Evolutionary conservation across 2,888 invertebrate genomes (phyloP).

Genomic region (Pogonocherus hispidulus): DNA sequence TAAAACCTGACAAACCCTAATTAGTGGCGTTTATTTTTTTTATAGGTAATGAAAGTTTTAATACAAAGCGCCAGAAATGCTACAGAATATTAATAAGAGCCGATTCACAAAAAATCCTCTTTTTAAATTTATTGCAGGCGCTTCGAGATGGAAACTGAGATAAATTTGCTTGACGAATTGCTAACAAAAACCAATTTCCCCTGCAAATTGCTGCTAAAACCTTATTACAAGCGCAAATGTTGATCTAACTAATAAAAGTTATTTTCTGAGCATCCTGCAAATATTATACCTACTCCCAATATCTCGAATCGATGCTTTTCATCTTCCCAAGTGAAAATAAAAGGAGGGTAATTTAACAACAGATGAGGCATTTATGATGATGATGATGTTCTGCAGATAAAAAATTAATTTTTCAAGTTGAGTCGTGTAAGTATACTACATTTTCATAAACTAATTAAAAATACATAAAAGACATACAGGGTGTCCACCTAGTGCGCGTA

Average conservation of each 20-base stretch:
- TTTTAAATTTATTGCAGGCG: not conserved
- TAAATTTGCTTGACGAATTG: not conserved
- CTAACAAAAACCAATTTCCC: not conserved
- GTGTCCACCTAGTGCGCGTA: too few relatives aligned
- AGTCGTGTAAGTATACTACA: too few relatives aligned
- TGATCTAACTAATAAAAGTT: not conserved
- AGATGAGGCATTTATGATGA: not conserved
- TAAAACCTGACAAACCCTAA: not conserved
- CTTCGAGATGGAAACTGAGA: not conserved
- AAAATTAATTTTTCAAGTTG: too few relatives aligned
- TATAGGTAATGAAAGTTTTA: not conserved
- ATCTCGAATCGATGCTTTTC: not conserved
- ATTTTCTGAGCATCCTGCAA: not conserved
- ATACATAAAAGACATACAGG: too few relatives aligned
- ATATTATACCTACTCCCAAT: not conserved
- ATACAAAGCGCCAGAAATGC: not conserved
- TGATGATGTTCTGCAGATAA: too few relatives aligned
- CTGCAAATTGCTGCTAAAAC: constrained; percentile 4
- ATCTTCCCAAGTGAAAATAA: not conserved
- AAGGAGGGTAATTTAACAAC: not conserved
- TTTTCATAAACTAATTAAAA: too few relatives aligned
- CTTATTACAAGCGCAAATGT: not conserved
- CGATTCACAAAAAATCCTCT: not conserved
- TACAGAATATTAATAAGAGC: not conserved
- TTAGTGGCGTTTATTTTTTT: not conserved